These are phyloP conservation scores for Rhodophaea formosa DNA, from an alignment of 2,888 invertebrate species.

Conservation along the genomic window DNA sequence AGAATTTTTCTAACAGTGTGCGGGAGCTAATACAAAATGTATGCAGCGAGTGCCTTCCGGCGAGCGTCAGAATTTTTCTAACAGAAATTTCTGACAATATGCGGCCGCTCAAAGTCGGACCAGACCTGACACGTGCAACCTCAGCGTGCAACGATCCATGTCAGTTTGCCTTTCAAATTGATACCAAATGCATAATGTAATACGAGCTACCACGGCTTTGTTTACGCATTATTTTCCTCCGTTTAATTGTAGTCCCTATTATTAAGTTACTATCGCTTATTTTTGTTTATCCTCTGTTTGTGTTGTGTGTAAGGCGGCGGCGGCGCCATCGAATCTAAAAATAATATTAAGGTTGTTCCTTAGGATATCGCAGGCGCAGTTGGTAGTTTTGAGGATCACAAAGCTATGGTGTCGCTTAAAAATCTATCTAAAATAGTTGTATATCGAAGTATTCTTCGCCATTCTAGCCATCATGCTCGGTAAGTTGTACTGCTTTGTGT, in stretches of 20 bases:
- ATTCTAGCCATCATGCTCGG: background rate
- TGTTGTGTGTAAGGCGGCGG: constrained; percentile 39
- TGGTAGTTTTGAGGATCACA: background rate
- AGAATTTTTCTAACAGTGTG: too few species aligned
- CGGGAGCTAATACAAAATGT: too few species aligned
- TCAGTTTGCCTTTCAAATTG: constrained; percentile 6
- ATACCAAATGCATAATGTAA: constrained; percentile 34
- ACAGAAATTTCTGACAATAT: too few species aligned
- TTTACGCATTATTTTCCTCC: background rate
- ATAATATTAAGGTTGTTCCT: constrained; percentile 11
- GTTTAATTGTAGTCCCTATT: background rate
- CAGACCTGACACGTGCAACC: too few species aligned
- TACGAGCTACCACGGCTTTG: constrained; percentile 17
- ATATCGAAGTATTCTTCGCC: background rate
- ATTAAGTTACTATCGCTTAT: background rate
- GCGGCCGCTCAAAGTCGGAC: too few species aligned
- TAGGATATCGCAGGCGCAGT: constrained; percentile 7
- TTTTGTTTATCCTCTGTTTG: constrained; percentile 1
- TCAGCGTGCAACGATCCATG: background rate
- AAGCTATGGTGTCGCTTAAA: background rate
- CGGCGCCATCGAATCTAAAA: constrained; percentile 23
- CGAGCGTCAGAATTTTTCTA: too few species aligned
- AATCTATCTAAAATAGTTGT: background rate
- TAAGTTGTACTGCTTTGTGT: background rate
- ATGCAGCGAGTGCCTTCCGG: too few species aligned